A percentile compares a stretch with the other conserved stretches of the same genome.
Evolutionary conservation across 2,113 vertebrate species (phyloP).

Genomic region (Thermophis baileyi): DNA sequence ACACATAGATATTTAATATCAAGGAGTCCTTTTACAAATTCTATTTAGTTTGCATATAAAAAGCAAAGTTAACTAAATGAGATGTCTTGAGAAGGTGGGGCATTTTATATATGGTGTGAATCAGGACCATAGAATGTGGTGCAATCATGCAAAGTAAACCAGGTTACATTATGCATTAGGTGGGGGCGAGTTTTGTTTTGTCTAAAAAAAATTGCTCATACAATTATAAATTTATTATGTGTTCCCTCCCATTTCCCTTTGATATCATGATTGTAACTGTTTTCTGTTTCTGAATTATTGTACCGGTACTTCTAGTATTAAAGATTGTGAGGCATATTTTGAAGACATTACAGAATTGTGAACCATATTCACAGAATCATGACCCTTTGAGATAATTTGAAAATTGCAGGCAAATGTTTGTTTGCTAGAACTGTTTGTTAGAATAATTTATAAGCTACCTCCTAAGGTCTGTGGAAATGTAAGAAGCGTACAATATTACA

Average conservation of each 20-base stretch:
- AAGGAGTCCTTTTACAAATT: neutral
- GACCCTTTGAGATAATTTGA: neutral
- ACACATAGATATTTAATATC: neutral
- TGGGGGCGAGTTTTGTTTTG: neutral
- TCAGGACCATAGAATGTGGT: neutral
- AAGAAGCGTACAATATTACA: neutral
- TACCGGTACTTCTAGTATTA: neutral
- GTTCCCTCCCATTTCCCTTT: neutral
- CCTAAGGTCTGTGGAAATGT: neutral
- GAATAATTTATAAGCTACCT: neutral
- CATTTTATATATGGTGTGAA: neutral
- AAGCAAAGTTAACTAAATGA: neutral
- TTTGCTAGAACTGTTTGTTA: neutral
- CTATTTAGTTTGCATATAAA: neutral
- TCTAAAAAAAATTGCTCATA: neutral
- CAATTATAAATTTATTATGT: neutral
- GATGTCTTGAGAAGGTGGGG: neutral
- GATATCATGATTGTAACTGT: neutral
- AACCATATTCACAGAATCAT: neutral
- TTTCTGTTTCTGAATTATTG: neutral
- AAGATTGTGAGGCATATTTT: neutral
- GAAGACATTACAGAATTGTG: neutral
- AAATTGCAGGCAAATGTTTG: neutral
- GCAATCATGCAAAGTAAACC: neutral
- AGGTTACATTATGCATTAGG: neutral